Evolutionary conservation across 2,888 invertebrate species (phyloP).

Genomic region (Caenorhabditis plicata): DNA sequence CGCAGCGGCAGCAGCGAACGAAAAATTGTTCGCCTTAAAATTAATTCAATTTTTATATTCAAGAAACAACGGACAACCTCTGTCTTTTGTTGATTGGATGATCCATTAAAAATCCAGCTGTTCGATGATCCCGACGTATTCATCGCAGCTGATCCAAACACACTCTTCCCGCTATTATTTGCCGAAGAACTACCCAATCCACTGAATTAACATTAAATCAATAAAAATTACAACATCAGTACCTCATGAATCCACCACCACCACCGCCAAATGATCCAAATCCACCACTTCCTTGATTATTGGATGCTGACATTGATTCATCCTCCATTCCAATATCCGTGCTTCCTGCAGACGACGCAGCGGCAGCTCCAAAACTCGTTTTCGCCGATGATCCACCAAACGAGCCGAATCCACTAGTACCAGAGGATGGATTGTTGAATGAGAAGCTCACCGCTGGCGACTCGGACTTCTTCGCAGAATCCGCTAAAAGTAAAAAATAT

Average conservation of each 20-base stretch:
- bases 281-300: conserved; percentile 14
- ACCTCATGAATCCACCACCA: conserved; percentile 22
- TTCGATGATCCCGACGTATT: conserved; percentile 5
- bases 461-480: no score
- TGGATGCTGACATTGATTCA: conserved; percentile 18
- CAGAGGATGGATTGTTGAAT: conserved; percentile 11
- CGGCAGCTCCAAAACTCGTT: conserved; percentile 6
- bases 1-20: conserved; percentile 12
- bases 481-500: no score
- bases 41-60: neutral
- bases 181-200: conserved; percentile 9
- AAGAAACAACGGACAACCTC: no score
- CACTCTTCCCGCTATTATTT: neutral
- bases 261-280: neutral
- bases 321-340: conserved; percentile 32
- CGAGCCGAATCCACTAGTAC: conserved; percentile 6
- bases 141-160: conserved; percentile 9
- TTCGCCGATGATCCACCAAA: conserved; percentile 12
- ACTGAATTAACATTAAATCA: neutral
- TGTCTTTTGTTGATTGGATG: conserved; percentile 4
- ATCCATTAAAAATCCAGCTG: conserved; percentile 13
- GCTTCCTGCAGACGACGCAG: conserved; percentile 5
- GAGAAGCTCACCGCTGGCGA: conserved; percentile 15
- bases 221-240: neutral
- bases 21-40: conserved; percentile 3